Percentiles rank a stretch among this genome's conserved stretches.
These are phyloP conservation scores for Diuraphis noxia DNA, from an alignment of 1,140 invertebrate genomes.

Conservation along the genomic window DNA sequence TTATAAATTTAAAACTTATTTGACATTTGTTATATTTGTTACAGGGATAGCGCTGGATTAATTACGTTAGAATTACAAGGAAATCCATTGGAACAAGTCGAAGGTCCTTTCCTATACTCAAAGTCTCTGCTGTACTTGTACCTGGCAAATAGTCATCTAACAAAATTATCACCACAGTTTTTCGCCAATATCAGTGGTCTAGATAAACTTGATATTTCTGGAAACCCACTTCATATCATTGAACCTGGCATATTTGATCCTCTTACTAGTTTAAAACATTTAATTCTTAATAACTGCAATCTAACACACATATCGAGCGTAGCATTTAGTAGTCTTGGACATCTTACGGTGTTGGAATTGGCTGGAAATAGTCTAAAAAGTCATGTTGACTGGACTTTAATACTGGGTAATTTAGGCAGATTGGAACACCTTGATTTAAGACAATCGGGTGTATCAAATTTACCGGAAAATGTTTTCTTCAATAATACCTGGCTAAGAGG, in stretches of 20 bases:
- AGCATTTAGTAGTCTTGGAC: conserved; percentile 65
- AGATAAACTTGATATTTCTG: conserved; percentile 70
- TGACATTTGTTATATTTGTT: conserved; percentile 54
- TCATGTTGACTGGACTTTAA: conserved; percentile 66
- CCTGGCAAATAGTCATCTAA: conserved; percentile 68
- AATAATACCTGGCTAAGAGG: conserved; percentile 70
- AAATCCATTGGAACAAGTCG: conserved; percentile 67
- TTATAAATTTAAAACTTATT: not conserved
- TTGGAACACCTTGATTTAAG: conserved; percentile 70
- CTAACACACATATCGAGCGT: conserved; percentile 65
- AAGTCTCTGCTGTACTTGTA: conserved; percentile 70
- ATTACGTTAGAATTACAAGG: conserved; percentile 72
- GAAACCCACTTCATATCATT: conserved; percentile 68
- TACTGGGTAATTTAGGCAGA: conserved; percentile 66
- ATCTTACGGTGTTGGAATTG: conserved; percentile 69
- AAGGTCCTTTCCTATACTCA: conserved; percentile 69
- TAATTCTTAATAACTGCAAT: conserved; percentile 70
- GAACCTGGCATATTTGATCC: conserved; percentile 67
- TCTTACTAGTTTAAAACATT: conserved; percentile 67
- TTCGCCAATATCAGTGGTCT: conserved; percentile 70
- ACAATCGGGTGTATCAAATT: conserved; percentile 66
- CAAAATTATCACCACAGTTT: conserved; percentile 66
- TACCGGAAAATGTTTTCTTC: conserved; percentile 70
- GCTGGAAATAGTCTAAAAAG: conserved; percentile 65
- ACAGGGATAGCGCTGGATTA: conserved; percentile 70